Evolutionary conservation across 2,113 vertebrate genomes (phyloP).

Genomic region (Labeo rohita): DNA sequence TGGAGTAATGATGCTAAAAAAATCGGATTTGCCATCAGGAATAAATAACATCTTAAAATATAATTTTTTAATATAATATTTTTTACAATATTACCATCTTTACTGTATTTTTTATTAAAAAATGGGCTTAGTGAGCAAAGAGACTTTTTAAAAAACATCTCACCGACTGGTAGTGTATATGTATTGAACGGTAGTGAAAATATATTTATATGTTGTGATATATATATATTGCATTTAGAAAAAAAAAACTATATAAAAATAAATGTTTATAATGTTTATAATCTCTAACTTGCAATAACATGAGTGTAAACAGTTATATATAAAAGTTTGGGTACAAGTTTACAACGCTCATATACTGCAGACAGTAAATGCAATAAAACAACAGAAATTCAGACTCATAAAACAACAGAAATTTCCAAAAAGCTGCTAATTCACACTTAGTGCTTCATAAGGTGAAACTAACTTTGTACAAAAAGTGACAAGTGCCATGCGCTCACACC

Average conservation of each 20-base stretch:
- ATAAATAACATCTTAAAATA: too few species aligned
- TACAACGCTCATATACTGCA: background rate
- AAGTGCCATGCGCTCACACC: conserved; percentile 28
- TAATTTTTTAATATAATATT: too few species aligned
- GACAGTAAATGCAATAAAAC: background rate
- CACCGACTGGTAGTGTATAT: too few species aligned
- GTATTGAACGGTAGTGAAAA: too few species aligned
- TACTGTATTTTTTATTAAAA: too few species aligned
- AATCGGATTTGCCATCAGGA: too few species aligned
- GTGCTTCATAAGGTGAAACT: background rate
- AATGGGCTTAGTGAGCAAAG: too few species aligned
- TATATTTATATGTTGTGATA: too few species aligned
- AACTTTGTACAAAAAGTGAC: background rate
- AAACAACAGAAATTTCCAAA: background rate
- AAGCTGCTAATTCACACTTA: background rate
- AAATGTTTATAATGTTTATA: background rate
- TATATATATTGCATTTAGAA: background rate
- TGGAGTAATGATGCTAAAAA: background rate
- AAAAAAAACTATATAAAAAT: background rate
- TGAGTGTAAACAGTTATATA: background rate
- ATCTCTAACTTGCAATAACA: background rate
- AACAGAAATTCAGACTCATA: background rate
- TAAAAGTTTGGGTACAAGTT: background rate
- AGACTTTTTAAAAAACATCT: too few species aligned
- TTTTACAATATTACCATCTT: too few species aligned